Base-by-base conservation (phyloP, 2,113 vertebrate genomes). In the Herpailurus yagouaroundi region DNA sequence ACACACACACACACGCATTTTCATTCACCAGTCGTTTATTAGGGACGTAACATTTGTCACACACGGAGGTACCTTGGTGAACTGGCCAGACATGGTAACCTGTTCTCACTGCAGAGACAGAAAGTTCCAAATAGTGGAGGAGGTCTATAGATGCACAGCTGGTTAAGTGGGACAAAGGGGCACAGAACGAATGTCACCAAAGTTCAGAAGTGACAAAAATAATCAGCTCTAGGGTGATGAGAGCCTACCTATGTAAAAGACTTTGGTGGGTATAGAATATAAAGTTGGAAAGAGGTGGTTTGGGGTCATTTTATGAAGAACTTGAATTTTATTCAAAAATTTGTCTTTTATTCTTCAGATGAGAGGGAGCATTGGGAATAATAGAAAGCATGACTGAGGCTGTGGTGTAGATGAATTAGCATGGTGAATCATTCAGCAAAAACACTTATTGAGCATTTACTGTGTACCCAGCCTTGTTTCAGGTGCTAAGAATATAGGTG, bases 251-350 rank as follows among this genome's bases (percentile, higher is more conserved):
- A 8, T 63, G 33, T 33, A 60, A 36, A 80, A 91, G 29, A 50
- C 60, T 79, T 60, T 68, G 45, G 29, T 76, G 41, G 29, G 29
- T 27, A 6, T 13, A 83, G 16, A 90, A 83, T 63, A 73, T 31
- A 41, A 74, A 68, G 41, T 81, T 81, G 50, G 45, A 89, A 91
- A 84, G 80, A 77, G 16, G 33, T 94, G 12, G 2, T 77, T 95
- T 89, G n/a, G 64, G 18, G 29, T 71, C n/a, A 83, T 92, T 96
- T 94, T 92, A 82, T 45, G 48, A 96, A 52, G 19, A 77, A 76
- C 48, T 76, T 97, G 64, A 84, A 82, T 87, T 83, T 96, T 83
- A 90, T 79, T 74, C 3, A 68, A 91, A 97, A 52, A 84, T 31
- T 1, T 83, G 41, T 29, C 5, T 74, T 9, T 81, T 71, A 57